Evolutionary conservation across 1,140 invertebrate species (phyloP).

Genomic region (Holcopasites calliopsidis): DNA sequence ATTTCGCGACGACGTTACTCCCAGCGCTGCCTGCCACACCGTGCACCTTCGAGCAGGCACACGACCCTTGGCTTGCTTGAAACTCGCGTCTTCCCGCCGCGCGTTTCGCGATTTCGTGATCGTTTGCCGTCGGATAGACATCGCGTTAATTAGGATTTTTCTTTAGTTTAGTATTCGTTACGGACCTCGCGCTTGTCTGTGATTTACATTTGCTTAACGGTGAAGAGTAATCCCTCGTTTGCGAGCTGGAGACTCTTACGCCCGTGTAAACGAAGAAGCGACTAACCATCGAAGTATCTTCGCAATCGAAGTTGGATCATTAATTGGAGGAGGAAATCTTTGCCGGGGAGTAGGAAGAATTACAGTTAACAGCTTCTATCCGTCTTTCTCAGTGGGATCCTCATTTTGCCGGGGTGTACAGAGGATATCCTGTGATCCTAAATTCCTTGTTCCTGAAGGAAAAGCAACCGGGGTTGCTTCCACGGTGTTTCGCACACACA

Average conservation of each 20-base stretch:
- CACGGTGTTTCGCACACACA: background rate
- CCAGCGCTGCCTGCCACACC: constrained; percentile 13
- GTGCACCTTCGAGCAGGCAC: constrained; percentile 37
- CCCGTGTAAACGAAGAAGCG: too few species aligned
- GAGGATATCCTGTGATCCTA: background rate
- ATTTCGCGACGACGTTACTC: constrained; percentile 71
- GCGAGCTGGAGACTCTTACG: too few species aligned
- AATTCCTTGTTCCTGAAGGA: constrained; percentile 13
- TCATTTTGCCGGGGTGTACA: too few species aligned
- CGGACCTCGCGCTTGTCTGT: too few species aligned
- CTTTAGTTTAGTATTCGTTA: too few species aligned
- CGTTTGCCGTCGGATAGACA: background rate
- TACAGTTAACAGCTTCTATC: background rate
- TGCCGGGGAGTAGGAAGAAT: background rate
- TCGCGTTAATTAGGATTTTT: too few species aligned
- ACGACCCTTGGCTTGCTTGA: constrained; percentile 6
- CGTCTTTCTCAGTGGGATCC: background rate
- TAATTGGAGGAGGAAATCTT: background rate
- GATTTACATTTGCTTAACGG: too few species aligned
- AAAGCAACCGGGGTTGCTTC: background rate
- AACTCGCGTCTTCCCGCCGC: constrained; percentile 23
- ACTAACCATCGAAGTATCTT: background rate
- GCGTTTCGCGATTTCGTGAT: constrained; percentile 20
- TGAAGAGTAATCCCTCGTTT: too few species aligned
- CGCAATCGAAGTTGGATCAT: background rate